A percentile compares a stretch with the other conserved stretches of the same genome.
Conservation (phyloP, 2,888 invertebrate genomes). For the Macropis europaea region DNA sequence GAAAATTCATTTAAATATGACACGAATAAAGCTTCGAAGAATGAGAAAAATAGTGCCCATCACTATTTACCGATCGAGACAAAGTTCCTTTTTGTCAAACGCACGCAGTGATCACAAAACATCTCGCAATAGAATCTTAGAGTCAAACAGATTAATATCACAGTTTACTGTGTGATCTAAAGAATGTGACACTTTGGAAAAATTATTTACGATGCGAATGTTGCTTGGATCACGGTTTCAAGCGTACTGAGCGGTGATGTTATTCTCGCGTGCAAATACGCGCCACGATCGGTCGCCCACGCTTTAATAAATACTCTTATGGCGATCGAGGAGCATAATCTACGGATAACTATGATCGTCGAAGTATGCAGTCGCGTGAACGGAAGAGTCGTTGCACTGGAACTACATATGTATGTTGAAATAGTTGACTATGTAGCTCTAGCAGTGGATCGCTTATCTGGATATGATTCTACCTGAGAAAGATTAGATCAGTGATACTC, state of each 20-base stretch:
- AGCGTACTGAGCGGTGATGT: constrained; percentile 38
- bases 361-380: constrained; percentile 48
- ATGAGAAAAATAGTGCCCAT: too few species aligned
- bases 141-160: too few species aligned
- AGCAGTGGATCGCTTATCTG: constrained; percentile 30
- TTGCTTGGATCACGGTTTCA: constrained; percentile 14
- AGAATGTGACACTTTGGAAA: neutral
- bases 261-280: constrained; percentile 48
- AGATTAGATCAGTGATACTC: constrained; percentile 43
- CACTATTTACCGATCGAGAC: too few species aligned
- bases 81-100: too few species aligned
- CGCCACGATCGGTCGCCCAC: constrained; percentile 42
- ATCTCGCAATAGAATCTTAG: too few species aligned
- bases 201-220: constrained; percentile 1
- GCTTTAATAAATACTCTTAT: constrained; percentile 26
- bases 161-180: neutral
- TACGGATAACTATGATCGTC: constrained; percentile 23
- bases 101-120: too few species aligned
- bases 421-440: neutral
- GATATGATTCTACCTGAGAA: constrained; percentile 23
- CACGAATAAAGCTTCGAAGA: too few species aligned
- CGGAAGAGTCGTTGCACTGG: constrained; percentile 30
- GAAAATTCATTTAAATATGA: too few species aligned
- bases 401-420: neutral
- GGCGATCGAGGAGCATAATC: constrained; percentile 33